phyloP scores from a whole-genome alignment of 2,888 invertebrate genomes.

The Lucinisca nassula region DNA sequence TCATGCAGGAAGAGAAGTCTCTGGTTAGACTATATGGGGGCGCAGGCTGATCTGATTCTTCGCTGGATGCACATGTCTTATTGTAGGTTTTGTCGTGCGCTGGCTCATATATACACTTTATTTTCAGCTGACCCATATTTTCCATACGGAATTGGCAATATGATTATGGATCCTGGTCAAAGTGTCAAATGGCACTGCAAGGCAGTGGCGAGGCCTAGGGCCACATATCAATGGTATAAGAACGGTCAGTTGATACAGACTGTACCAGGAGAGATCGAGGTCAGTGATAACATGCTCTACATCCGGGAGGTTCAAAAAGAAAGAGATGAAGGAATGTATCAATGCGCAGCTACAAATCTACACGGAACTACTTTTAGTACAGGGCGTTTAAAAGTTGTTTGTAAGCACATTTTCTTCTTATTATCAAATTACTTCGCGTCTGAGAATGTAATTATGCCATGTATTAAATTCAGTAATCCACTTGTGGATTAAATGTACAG shows the following conservation, averaged over 20 bases:
- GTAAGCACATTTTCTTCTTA: slow-evolving; percentile 89
- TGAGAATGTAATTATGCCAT: too few relatives aligned
- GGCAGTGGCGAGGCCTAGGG: slow-evolving; percentile 58
- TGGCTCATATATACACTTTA: too few relatives aligned
- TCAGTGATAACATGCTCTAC: slow-evolving; percentile 69
- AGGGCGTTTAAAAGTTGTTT: slow-evolving; percentile 95
- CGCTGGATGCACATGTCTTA: too few relatives aligned
- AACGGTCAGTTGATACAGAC: slow-evolving; percentile 29
- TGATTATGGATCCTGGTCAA: slow-evolving; percentile 59
- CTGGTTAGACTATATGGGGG: too few relatives aligned
- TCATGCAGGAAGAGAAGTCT: too few relatives aligned
- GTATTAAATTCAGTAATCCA: too few relatives aligned
- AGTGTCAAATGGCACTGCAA: slow-evolving; percentile 62
- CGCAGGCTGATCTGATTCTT: too few relatives aligned
- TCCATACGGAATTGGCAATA: slow-evolving; percentile 43
- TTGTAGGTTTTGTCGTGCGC: too few relatives aligned
- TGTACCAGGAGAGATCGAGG: slow-evolving; percentile 48
- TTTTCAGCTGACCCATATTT: slow-evolving; percentile 65
- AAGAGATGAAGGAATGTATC: slow-evolving; percentile 96
- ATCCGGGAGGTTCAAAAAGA: slow-evolving; percentile 59
- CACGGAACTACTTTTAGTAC: slow-evolving; percentile 95
- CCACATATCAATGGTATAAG: slow-evolving; percentile 65
- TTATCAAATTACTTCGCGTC: too few relatives aligned
- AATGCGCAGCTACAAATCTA: slow-evolving; percentile 96
- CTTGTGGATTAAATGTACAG: too few relatives aligned